phyloP scores from a whole-genome alignment of 2,113 vertebrate species.

The Onychostoma macrolepis region DNA sequence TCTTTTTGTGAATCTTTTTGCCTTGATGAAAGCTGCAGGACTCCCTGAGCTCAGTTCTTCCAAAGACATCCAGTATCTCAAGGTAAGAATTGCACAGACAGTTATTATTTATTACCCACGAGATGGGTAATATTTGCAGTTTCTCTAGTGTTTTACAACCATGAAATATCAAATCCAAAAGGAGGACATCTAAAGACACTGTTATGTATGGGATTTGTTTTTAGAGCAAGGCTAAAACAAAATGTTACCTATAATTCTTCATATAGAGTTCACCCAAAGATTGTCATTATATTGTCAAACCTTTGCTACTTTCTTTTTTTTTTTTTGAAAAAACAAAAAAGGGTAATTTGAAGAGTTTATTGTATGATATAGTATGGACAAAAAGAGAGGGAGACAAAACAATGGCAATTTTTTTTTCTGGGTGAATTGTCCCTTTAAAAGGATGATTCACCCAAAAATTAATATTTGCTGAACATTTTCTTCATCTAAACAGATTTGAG shows the following conservation, averaged over 20 bases:
- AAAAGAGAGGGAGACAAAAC: too few species aligned
- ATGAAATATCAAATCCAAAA: background rate
- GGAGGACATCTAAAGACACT: background rate
- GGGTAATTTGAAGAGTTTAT: too few species aligned
- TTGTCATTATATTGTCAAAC: too few species aligned
- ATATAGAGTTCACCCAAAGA: too few species aligned
- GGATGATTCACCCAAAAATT: too few species aligned
- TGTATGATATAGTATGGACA: too few species aligned
- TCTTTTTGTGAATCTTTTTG: slow-evolving; percentile 95
- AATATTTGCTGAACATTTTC: too few species aligned
- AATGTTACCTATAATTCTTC: background rate
- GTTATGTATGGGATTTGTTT: background rate
- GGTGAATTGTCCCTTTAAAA: too few species aligned
- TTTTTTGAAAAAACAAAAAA: too few species aligned
- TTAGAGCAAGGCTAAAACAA: background rate
- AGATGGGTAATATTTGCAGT: background rate
- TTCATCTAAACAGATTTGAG: too few species aligned
- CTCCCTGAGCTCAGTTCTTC: slow-evolving; percentile 95
- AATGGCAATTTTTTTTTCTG: too few species aligned
- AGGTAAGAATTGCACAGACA: slow-evolving; percentile 74
- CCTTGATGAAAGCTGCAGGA: slow-evolving; percentile 96
- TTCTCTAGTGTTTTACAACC: background rate
- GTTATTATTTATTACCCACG: background rate
- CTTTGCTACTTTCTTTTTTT: too few species aligned
- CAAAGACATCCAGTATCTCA: slow-evolving; percentile 98